A percentile compares a stretch with the other conserved stretches of the same genome.
Evolutionary conservation across 1,140 invertebrate genomes (phyloP).

Genomic region (Drosophila repleta): DNA sequence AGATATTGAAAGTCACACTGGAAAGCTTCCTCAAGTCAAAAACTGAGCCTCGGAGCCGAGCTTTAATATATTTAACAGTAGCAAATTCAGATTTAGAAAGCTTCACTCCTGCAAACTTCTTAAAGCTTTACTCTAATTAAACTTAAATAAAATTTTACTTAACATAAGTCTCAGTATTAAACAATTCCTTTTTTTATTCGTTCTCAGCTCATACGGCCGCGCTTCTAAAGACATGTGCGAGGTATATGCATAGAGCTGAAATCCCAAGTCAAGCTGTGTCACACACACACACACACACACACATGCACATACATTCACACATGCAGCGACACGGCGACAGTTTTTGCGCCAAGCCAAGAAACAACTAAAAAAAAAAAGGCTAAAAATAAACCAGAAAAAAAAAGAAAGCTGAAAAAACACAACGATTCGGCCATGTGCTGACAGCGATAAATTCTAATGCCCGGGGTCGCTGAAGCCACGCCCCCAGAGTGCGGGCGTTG

Average conservation of each 20-base stretch:
- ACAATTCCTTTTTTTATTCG: too few relatives aligned
- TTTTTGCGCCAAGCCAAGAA: constrained; percentile 41
- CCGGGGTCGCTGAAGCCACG: constrained; percentile 59
- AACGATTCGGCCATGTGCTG: constrained; percentile 56
- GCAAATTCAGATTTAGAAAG: too few relatives aligned
- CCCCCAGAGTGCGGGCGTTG: constrained; percentile 43
- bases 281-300: constrained; percentile 42
- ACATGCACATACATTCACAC: constrained; percentile 10
- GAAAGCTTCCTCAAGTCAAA: too few relatives aligned
- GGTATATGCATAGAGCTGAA: constrained; percentile 23
- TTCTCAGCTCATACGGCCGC: not conserved
- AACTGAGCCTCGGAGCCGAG: too few relatives aligned
- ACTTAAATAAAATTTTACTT: too few relatives aligned
- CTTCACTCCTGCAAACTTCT: too few relatives aligned
- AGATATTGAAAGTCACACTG: too few relatives aligned
- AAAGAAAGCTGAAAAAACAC: constrained; percentile 26
- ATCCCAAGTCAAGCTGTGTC: constrained; percentile 50
- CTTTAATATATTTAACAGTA: too few relatives aligned
- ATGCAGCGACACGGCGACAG: constrained; percentile 47
- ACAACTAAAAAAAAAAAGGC: constrained; percentile 21
- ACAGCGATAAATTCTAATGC: constrained; percentile 82
- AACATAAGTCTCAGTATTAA: too few relatives aligned
- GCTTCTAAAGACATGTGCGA: not conserved
- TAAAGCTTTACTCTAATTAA: too few relatives aligned
- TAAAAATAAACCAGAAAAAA: constrained; percentile 31